Evolutionary conservation across 2,888 invertebrate species (phyloP).

Genomic region (Dasypolia templi): DNA sequence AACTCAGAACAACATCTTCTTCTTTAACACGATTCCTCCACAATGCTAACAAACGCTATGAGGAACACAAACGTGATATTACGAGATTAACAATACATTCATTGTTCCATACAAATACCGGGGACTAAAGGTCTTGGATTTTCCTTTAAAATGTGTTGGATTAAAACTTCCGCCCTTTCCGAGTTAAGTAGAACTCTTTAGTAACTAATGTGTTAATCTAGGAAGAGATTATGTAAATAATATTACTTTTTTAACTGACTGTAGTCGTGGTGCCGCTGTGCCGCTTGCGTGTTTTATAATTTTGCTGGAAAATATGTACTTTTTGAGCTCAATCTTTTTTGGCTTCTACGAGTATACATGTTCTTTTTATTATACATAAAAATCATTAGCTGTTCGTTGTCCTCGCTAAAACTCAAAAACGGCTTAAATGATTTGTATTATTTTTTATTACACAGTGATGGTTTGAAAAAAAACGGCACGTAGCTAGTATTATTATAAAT

Average conservation of each 20-base stretch:
- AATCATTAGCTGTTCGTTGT: no score
- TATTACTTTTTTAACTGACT: conserved; percentile 9
- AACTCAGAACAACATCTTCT: no score
- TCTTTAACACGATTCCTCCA: no score
- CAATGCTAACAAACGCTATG: no score
- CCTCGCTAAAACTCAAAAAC: no score
- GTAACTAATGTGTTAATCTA: conserved; percentile 26
- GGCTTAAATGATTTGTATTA: no score
- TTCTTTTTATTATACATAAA: no score
- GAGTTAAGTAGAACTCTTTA: conserved; percentile 6
- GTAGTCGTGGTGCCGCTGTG: no score
- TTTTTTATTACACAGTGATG: no score
- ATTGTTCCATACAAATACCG: conserved; percentile 12
- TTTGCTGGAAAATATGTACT: accelerated
- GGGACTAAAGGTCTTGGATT: neutral
- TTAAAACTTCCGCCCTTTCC: conserved; percentile 33
- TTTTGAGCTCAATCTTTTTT: neutral
- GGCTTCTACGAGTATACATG: no score
- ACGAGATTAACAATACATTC: conserved; percentile 14
- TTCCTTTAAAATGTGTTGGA: conserved; percentile 20
- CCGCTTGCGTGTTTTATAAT: neutral
- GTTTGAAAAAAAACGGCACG: no score
- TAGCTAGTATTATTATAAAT: no score
- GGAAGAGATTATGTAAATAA: conserved; percentile 32
- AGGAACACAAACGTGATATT: neutral